phyloP scores from a whole-genome alignment of 2,888 invertebrate species.

The Oxycera nigricornis region DNA sequence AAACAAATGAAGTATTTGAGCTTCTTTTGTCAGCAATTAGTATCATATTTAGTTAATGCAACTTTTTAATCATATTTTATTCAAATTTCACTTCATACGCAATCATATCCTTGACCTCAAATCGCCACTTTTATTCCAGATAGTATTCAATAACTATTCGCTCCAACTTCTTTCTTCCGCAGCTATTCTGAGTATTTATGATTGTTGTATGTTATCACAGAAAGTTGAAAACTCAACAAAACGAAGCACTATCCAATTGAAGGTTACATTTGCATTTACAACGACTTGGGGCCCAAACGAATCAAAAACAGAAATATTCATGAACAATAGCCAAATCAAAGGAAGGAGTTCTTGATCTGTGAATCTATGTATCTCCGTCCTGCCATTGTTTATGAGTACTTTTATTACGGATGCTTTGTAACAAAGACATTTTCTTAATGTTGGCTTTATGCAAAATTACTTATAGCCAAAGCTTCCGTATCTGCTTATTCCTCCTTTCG shows the following conservation, averaged over 20 bases:
- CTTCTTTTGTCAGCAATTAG: too few species aligned
- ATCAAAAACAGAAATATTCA: slow-evolving; percentile 21
- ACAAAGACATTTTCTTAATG: not conserved
- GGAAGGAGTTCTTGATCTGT: not conserved
- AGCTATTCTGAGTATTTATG: slow-evolving; percentile 45
- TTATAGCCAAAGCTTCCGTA: not conserved
- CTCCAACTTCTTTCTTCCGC: slow-evolving; percentile 39
- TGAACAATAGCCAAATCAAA: not conserved
- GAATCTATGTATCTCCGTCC: not conserved
- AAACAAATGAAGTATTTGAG: too few species aligned
- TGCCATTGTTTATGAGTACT: not conserved
- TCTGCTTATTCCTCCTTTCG: not conserved
- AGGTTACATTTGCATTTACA: slow-evolving; percentile 27
- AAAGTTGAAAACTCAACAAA: slow-evolving; percentile 49
- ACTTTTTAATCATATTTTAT: too few species aligned
- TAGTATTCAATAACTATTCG: slow-evolving; percentile 17
- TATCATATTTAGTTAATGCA: too few species aligned
- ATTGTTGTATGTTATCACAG: slow-evolving; percentile 52
- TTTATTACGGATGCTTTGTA: not conserved
- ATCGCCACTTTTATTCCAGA: slow-evolving; percentile 24
- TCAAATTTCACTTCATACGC: too few species aligned
- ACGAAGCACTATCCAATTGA: slow-evolving; percentile 38
- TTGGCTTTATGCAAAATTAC: not conserved
- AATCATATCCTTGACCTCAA: too few species aligned
- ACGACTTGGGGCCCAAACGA: not conserved